phyloP scores from a whole-genome alignment of 1,140 invertebrate genomes.

The Philaenus spumarius region DNA sequence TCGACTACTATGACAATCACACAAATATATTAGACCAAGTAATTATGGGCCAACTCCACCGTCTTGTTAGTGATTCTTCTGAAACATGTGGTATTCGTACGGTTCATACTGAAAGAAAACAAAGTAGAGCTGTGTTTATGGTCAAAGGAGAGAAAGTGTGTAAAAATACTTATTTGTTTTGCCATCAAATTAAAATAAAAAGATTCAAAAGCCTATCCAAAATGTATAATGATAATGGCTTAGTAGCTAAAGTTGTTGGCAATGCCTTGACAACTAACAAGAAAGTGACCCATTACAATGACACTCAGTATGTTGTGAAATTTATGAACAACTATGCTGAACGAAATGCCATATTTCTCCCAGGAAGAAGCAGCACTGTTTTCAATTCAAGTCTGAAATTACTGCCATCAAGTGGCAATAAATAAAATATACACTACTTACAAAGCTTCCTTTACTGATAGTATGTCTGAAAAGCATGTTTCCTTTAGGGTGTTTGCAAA shows the following conservation, averaged over 20 bases:
- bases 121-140: neutral
- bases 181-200: slow-evolving; percentile 10
- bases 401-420: slow-evolving; percentile 2
- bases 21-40: slow-evolving; percentile 8
- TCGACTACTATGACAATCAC: slow-evolving; percentile 9
- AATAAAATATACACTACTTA: slow-evolving; percentile 3
- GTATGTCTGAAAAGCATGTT: slow-evolving; percentile 2
- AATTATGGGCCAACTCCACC: neutral
- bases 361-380: slow-evolving; percentile 3
- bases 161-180: slow-evolving; percentile 5
- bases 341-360: neutral
- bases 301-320: slow-evolving; percentile 1
- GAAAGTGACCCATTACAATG: neutral
- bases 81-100: neutral
- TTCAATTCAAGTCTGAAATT: slow-evolving; percentile 2
- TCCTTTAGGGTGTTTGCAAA: neutral
- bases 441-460: slow-evolving; percentile 1
- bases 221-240: slow-evolving; percentile 9
- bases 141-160: neutral
- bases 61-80: neutral
- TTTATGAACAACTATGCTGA: slow-evolving; percentile 8
- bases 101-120: neutral
- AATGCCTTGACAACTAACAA: neutral
- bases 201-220: slow-evolving; percentile 2
- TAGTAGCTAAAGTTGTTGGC: slow-evolving; percentile 1